Evolutionary conservation across 2,113 vertebrate species (phyloP).

Genomic region (Nyctereutes procyonoides): DNA sequence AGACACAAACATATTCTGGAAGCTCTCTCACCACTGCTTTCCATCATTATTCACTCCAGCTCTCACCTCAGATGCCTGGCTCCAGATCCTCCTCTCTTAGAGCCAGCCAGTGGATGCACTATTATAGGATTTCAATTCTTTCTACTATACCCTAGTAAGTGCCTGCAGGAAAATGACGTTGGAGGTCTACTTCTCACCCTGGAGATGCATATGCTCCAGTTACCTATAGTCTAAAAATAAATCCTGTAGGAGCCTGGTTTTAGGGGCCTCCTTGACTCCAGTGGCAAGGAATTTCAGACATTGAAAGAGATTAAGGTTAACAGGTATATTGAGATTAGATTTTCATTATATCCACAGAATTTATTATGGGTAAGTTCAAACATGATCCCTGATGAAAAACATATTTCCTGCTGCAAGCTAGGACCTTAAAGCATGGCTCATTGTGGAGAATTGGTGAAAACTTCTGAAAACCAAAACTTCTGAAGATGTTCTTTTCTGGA

Average conservation of each 20-base stretch:
- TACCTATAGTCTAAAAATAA: not conserved
- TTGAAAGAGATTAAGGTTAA: slow-evolving; percentile 13
- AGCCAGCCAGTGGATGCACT: not conserved
- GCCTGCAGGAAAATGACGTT: not conserved
- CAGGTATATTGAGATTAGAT: not conserved
- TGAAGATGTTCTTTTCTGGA: not conserved
- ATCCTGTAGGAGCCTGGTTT: not conserved
- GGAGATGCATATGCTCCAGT: not conserved
- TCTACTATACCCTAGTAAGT: not conserved
- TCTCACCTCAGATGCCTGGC: not conserved
- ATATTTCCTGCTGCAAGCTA: not conserved
- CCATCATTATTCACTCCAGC: not conserved
- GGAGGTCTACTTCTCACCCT: not conserved
- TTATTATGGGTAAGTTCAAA: not conserved
- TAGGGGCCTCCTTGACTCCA: not conserved
- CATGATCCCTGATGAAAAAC: not conserved
- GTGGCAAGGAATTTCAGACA: not conserved
- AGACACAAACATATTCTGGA: not conserved
- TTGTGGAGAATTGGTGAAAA: not conserved
- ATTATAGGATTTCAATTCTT: not conserved
- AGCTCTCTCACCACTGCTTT: not conserved
- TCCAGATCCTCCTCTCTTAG: too few species aligned
- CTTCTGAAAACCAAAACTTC: slow-evolving; percentile 21
- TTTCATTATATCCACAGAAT: not conserved
- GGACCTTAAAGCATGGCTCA: not conserved